These are phyloP conservation scores for Biston betularia DNA, from an alignment of 2,888 invertebrate species.

Conservation along the genomic window DNA sequence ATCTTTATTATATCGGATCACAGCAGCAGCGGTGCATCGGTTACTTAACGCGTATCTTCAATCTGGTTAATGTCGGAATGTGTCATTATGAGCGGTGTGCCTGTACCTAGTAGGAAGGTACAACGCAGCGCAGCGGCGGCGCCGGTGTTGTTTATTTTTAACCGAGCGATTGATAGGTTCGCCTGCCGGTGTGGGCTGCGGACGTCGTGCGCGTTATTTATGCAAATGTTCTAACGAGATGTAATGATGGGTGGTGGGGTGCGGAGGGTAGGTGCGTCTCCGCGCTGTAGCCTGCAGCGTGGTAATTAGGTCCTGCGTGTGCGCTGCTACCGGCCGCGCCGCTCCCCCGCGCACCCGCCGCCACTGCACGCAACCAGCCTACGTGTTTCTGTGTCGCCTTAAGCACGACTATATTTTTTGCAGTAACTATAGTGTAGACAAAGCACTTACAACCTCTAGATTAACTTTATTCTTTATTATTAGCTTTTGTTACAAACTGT, in stretches of 20 bases:
- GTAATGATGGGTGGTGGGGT: constrained; percentile 74
- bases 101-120: constrained; percentile 60
- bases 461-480: not conserved
- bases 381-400: constrained; percentile 82
- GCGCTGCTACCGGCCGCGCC: constrained; percentile 44
- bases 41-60: constrained; percentile 65
- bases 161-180: constrained; percentile 78
- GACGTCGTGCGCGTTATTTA: constrained; percentile 77
- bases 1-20: constrained; percentile 77
- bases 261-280: constrained; percentile 63
- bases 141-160: constrained; percentile 77
- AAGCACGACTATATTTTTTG: constrained; percentile 78
- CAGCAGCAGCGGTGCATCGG: constrained; percentile 65
- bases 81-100: constrained; percentile 65
- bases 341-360: constrained; percentile 54
- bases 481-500: too few species aligned
- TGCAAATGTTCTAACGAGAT: constrained; percentile 85
- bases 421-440: constrained; percentile 66
- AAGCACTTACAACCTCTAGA: constrained; percentile 33
- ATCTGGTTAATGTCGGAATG: constrained; percentile 73
- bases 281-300: constrained; percentile 73
- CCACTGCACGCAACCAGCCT: constrained; percentile 67
- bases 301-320: constrained; percentile 83
- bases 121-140: constrained; percentile 54
- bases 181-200: constrained; percentile 66